phyloP scores from a whole-genome alignment of 1,140 invertebrate species.

The Tetranychus cinnabarinus region DNA sequence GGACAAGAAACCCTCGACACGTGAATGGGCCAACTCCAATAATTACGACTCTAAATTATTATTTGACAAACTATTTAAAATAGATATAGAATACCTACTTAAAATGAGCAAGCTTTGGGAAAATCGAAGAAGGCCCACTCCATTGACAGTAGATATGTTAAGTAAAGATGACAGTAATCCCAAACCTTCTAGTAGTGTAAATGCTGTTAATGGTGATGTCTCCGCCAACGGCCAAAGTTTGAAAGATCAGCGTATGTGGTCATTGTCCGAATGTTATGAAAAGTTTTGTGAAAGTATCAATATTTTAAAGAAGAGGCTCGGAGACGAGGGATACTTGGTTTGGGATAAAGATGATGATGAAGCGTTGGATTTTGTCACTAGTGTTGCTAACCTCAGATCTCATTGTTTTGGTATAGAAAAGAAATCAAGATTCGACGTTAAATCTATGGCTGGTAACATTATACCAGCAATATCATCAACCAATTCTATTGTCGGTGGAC shows the following conservation, averaged over 20 bases:
- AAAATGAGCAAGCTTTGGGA: conserved; percentile 87
- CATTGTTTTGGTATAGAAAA: conserved; percentile 68
- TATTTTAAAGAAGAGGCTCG: conserved; percentile 31
- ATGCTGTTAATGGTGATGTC: not conserved
- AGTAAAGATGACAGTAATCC: not conserved
- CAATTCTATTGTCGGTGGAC: conserved; percentile 84
- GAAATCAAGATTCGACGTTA: conserved; percentile 79
- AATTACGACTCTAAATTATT: conserved; percentile 49
- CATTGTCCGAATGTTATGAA: conserved; percentile 41
- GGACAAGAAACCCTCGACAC: conserved; percentile 35
- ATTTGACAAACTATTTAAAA: conserved; percentile 52
- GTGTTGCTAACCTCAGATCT: conserved; percentile 75
- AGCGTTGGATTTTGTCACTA: conserved; percentile 87
- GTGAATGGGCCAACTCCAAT: conserved; percentile 57
- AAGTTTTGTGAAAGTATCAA: conserved; percentile 49
- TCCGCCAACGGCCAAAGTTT: conserved; percentile 15
- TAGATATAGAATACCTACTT: conserved; percentile 85
- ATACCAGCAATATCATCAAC: conserved; percentile 97
- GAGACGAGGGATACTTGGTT: conserved; percentile 40
- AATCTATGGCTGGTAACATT: conserved; percentile 94
- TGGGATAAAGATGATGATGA: conserved; percentile 95
- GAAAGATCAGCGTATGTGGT: conserved; percentile 58
- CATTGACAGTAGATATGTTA: conserved; percentile 40
- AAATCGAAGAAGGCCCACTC: conserved; percentile 53
- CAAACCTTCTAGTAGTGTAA: not conserved